phyloP scores from a whole-genome alignment of 2,888 invertebrate species.

The Drosophila tanythrix region DNA sequence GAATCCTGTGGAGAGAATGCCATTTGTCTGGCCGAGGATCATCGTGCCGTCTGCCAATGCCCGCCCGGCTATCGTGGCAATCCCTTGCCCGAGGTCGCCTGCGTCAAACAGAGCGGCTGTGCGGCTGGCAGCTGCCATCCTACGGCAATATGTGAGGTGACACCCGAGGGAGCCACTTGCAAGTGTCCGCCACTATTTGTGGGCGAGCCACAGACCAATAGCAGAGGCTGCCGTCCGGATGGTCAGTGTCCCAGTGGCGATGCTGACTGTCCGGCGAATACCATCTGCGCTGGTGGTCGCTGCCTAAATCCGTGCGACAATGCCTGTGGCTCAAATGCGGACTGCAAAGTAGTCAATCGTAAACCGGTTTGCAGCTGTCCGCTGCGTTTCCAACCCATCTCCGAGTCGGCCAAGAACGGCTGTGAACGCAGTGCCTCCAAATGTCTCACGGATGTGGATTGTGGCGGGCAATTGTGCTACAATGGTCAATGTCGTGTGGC shows the following conservation, averaged over 20 bases:
- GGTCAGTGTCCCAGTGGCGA: conserved; percentile 91
- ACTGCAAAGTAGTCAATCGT: conserved; percentile 91
- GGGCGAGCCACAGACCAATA: conserved; percentile 89
- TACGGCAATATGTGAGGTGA: conserved; percentile 91
- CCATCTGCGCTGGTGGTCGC: conserved; percentile 89
- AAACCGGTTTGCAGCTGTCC: conserved; percentile 92
- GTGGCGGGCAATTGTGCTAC: conserved; percentile 91
- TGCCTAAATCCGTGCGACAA: conserved; percentile 93
- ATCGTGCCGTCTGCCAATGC: conserved; percentile 93
- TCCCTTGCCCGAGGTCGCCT: conserved; percentile 93
- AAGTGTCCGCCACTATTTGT: conserved; percentile 91
- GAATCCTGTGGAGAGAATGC: conserved; percentile 94
- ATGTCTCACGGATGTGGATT: conserved; percentile 90
- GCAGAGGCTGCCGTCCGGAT: conserved; percentile 91
- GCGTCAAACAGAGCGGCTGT: conserved; percentile 89
- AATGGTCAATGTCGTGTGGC: conserved; percentile 94
- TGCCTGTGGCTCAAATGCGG: conserved; percentile 92
- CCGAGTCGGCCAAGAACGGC: conserved; percentile 87
- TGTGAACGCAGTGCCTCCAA: conserved; percentile 89
- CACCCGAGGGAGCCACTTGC: conserved; percentile 89
- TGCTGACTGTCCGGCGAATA: conserved; percentile 90
- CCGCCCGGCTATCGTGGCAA: conserved; percentile 93
- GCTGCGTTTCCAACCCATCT: conserved; percentile 90
- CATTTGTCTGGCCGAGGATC: conserved; percentile 94
- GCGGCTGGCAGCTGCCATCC: conserved; percentile 92